Conservation (phyloP, 2,113 vertebrate genomes). For the Miniopterus natalensis region DNA sequence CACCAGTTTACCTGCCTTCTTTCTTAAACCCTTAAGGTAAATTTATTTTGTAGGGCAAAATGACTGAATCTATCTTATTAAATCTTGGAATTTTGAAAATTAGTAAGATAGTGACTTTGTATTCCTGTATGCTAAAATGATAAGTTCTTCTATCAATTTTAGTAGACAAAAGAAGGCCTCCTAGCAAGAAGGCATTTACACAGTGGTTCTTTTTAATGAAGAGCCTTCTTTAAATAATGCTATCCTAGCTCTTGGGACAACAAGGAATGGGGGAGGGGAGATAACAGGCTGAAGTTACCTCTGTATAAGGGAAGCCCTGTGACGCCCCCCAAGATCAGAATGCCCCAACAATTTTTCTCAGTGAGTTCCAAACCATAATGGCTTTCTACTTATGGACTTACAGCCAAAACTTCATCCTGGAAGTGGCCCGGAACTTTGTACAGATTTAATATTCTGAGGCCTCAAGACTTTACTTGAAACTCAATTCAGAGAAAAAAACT, state of each 20-base stretch:
- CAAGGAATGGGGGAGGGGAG: background rate
- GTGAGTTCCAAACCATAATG: constrained; percentile 18
- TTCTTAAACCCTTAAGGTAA: background rate
- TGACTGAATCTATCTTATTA: background rate
- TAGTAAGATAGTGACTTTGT: background rate
- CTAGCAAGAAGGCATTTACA: background rate
- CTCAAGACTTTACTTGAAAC: background rate
- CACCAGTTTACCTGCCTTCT: background rate
- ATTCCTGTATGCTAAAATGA: background rate
- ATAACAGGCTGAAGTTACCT: background rate
- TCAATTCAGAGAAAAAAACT: background rate
- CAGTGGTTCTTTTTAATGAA: background rate
- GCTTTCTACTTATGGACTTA: background rate
- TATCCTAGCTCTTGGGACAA: background rate
- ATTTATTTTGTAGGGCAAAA: background rate
- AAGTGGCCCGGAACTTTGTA: background rate
- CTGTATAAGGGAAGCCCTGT: background rate
- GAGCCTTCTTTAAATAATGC: background rate
- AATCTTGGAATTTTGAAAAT: background rate
- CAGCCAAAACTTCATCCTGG: background rate
- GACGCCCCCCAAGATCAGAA: background rate
- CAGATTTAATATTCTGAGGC: background rate
- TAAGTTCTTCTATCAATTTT: background rate
- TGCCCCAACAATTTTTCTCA: background rate
- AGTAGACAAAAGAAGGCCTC: background rate